phyloP scores from a whole-genome alignment of 2,888 invertebrate genomes.

The Plutella xylostella region DNA sequence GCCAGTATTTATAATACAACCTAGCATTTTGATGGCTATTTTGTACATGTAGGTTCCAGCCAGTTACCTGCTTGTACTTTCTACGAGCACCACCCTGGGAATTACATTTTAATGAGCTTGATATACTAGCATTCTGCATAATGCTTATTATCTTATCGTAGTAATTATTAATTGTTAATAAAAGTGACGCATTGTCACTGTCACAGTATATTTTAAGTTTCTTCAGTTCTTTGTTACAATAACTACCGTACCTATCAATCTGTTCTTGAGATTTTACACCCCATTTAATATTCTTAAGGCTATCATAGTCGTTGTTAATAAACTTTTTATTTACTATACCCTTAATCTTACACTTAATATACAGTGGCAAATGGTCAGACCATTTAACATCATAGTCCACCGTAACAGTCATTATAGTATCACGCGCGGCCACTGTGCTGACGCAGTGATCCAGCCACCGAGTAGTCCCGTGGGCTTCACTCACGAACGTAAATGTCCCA shows the following conservation, averaged over 20 bases:
- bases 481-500: neutral
- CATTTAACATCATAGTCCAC: neutral
- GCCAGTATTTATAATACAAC: neutral
- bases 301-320: neutral
- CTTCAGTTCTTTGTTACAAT: neutral
- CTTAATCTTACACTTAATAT: neutral
- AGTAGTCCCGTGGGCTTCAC: neutral
- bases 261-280: neutral
- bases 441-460: neutral
- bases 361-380: neutral
- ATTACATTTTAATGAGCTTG: neutral
- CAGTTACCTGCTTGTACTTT: neutral
- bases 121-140: neutral
- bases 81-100: neutral
- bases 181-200: neutral
- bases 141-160: neutral
- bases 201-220: neutral
- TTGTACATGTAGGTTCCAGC: conserved; percentile 4
- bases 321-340: neutral
- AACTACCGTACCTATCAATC: neutral
- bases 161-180: neutral
- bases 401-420: neutral
- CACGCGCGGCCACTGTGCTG: neutral
- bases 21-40: neutral
- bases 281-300: neutral